Evolutionary conservation across 2,888 invertebrate species (phyloP).

Genomic region (Dasysyrphus tricinctus): DNA sequence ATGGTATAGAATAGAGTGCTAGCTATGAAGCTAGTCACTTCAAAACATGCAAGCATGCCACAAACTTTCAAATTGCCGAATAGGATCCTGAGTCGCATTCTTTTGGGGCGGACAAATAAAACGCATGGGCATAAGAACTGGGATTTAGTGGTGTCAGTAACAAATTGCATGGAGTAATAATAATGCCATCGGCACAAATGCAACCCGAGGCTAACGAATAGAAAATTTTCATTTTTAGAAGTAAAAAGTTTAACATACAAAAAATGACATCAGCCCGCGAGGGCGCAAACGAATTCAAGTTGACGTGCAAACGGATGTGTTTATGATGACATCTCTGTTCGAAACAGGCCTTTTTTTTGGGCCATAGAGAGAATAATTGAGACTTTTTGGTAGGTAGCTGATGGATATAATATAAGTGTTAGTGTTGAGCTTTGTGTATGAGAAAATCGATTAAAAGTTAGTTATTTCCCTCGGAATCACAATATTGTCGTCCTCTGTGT

Average conservation of each 20-base stretch:
- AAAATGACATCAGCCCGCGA: constrained; percentile 31
- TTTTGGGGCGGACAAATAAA: constrained; percentile 19
- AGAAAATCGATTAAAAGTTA: no score
- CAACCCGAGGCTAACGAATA: neutral
- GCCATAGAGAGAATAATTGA: constrained; percentile 11
- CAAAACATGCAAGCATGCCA: constrained; percentile 49
- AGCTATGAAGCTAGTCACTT: neutral
- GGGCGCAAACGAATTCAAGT: constrained; percentile 3
- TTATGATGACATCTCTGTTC: constrained; percentile 31
- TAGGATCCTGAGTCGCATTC: constrained; percentile 32
- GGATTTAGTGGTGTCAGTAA: constrained; percentile 31
- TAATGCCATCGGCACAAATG: constrained; percentile 39
- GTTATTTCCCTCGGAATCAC: no score
- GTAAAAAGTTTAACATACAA: constrained; percentile 10
- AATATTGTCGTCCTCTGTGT: no score
- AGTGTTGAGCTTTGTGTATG: no score
- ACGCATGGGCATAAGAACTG: constrained; percentile 24
- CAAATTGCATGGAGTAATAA: constrained; percentile 54
- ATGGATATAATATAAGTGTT: neutral
- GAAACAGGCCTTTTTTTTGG: neutral
- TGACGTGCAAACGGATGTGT: constrained; percentile 46
- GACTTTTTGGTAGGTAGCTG: neutral
- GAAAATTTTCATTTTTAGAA: constrained; percentile 23
- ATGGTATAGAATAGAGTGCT: neutral
- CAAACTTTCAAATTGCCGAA: constrained; percentile 48